Evolutionary conservation across 1,140 invertebrate species (phyloP).

Genomic region (Brachionus paranguensis): DNA sequence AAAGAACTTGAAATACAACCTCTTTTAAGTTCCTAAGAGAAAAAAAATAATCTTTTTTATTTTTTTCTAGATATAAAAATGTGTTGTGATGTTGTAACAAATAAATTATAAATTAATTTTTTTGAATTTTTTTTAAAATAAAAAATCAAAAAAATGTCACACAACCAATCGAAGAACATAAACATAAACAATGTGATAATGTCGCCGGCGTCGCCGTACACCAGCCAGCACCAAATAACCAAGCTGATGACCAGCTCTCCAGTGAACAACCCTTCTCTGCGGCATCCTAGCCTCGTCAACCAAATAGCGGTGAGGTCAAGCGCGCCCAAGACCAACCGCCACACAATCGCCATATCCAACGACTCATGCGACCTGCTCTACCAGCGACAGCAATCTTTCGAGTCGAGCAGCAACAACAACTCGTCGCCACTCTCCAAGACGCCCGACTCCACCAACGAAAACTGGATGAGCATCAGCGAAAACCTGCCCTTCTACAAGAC

Average conservation of each 20-base stretch:
- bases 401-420: slow-evolving; percentile 21
- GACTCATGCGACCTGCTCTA: not conserved
- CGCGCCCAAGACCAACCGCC: not conserved
- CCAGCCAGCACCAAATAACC: not conserved
- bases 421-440: slow-evolving; percentile 33
- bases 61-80: slow-evolving; percentile 3
- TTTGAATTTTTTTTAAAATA: not conserved
- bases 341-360: slow-evolving; percentile 4
- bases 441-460: slow-evolving; percentile 16
- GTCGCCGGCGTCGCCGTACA: not conserved
- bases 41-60: not conserved
- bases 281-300: not conserved
- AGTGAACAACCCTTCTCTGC: not conserved
- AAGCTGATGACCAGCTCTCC: not conserved
- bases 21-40: not conserved
- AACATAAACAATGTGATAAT: not conserved
- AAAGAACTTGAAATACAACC: not conserved
- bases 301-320: not conserved
- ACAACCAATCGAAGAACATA: not conserved
- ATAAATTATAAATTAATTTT: not conserved
- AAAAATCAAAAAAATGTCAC: not conserved
- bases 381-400: not conserved
- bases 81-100: not conserved
- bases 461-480: slow-evolving; percentile 29
- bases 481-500: not conserved